phyloP scores from a whole-genome alignment of 64 coral and sea anemone species.

The Porites lutea region DNA sequence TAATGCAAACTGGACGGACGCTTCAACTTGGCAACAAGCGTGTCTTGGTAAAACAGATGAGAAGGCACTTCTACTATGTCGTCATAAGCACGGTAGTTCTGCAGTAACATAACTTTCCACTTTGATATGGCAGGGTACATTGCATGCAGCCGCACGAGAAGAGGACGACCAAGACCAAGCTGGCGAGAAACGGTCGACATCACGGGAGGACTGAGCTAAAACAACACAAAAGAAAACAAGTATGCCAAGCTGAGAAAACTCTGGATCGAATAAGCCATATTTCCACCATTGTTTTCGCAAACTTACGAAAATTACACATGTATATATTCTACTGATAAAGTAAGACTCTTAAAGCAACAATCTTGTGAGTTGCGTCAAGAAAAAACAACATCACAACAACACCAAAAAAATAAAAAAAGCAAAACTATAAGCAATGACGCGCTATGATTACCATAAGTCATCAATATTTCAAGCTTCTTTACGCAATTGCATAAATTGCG shows the following conservation, averaged over 20 bases:
- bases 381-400: no score
- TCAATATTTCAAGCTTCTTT: no score
- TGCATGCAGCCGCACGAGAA: constrained; percentile 76
- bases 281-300: no score
- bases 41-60: constrained; percentile 89
- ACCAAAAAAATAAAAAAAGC: no score
- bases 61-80: constrained; percentile 94
- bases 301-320: no score
- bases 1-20: constrained; percentile 64
- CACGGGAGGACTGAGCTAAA: constrained; percentile 78
- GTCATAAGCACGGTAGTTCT: constrained; percentile 92
- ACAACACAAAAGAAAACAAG: neutral
- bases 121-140: constrained; percentile 61
- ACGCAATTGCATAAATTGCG: no score
- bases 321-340: no score
- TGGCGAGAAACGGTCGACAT: constrained; percentile 61
- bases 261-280: neutral
- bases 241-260: neutral
- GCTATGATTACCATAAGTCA: no score
- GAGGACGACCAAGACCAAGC: constrained; percentile 77
- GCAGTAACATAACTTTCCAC: constrained; percentile 73
- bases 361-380: no score
- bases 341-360: no score
- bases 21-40: constrained; percentile 65
- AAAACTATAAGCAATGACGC: no score